These are phyloP conservation scores for Drosophila kikkawai DNA, from an alignment of 1,140 invertebrate genomes.

Conservation along the genomic window DNA sequence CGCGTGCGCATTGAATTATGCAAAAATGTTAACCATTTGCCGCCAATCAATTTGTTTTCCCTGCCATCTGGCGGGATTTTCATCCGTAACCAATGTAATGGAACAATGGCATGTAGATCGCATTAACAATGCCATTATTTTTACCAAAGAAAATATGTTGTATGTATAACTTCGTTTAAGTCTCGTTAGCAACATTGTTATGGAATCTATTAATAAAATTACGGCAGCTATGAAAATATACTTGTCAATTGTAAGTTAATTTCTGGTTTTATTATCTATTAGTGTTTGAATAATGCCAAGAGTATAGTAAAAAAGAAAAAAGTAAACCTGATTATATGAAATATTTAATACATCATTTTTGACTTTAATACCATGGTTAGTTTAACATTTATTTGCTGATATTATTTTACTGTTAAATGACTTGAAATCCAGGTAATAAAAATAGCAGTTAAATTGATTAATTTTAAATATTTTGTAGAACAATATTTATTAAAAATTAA, in stretches of 20 bases:
- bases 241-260: neutral
- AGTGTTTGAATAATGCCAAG: neutral
- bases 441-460: no score
- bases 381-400: no score
- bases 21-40: slow-evolving; percentile 59
- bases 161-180: neutral
- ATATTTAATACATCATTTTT: neutral
- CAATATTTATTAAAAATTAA: no score
- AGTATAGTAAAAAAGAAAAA: neutral
- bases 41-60: slow-evolving; percentile 50
- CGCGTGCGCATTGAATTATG: slow-evolving; percentile 77
- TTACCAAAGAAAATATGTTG: neutral
- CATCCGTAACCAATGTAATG: slow-evolving; percentile 16
- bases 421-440: no score
- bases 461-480: no score
- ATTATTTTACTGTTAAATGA: no score
- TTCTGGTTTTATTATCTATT: neutral
- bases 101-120: slow-evolving; percentile 26
- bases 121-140: slow-evolving; percentile 30
- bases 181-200: slow-evolving; percentile 15
- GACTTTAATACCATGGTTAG: no score
- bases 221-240: neutral
- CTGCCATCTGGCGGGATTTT: slow-evolving; percentile 25
- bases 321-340: neutral
- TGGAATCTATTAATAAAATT: neutral